Base-by-base conservation (phyloP, 2,888 invertebrate genomes). In the Heliconius erato region DNA sequence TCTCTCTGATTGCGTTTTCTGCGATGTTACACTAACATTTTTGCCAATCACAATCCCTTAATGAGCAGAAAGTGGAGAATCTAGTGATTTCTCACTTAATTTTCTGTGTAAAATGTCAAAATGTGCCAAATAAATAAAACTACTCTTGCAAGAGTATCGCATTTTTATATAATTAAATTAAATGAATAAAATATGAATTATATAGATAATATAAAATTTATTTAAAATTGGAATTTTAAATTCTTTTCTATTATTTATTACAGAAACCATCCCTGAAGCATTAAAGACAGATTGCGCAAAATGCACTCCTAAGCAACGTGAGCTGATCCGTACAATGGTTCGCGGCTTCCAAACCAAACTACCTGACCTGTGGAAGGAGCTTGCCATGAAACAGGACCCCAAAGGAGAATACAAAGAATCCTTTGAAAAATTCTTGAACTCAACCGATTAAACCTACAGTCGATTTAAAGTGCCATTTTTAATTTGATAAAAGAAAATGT, bases 381-480 rank as follows among this genome's bases (percentile, higher is more conserved):
- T 98, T 28, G 96, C 97, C 86, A 92, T 93, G 78, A 97, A 97
- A 90, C 97, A 97, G 90, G 98, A 98, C 91, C 97, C 97, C 7
- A 93, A 96, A 0, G 97, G 97, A 28, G 88, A 95, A 82, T 98
- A 97, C 96, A 96, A 96, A 86, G 93, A 92, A 83, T 95, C 95
- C 85, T 97, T 98, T 91, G 92, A 96, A 63, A 92, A 93, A 14
- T 95, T 96, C 89, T 84, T 95, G 6, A 87, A 89, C 6, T 87
- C 84, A 3, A 83, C 89, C 0, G 87, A 93, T 82, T 95, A 92
- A 89, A 74, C 69, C 63, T 54, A 1, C 14, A 84, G 81, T 69
- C 7, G 6, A 6, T 28, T 14, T 28, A 16, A 68, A 59, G 9
- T 76, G 59, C 19, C n/a, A 78, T n/a, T 26, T 79, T 23, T 63